phyloP scores from a whole-genome alignment of 2,888 invertebrate species.

The Lottia gigantea region DNA sequence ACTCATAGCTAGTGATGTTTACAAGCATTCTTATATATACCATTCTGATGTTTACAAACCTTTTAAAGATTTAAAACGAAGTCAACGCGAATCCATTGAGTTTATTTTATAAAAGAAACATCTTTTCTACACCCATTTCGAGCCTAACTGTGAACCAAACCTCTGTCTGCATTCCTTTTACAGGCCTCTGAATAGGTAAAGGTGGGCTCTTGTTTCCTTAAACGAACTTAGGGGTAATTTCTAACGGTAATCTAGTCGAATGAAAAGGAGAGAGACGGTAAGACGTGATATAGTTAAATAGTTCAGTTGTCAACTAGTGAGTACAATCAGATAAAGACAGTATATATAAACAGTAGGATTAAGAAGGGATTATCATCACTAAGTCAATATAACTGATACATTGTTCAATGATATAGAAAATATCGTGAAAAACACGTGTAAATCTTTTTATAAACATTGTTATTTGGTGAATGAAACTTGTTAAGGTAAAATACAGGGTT shows the following conservation, averaged over 20 bases:
- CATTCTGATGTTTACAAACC: too few relatives aligned
- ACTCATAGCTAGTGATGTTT: too few relatives aligned
- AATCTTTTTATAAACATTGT: too few relatives aligned
- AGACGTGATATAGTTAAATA: not conserved
- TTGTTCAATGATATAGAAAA: not conserved
- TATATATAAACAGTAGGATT: not conserved
- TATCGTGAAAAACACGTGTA: too few relatives aligned
- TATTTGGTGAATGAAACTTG: too few relatives aligned
- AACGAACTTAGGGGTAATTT: not conserved
- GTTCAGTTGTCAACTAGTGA: conserved; percentile 1
- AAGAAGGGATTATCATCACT: not conserved
- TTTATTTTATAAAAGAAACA: not conserved
- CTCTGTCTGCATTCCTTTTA: not conserved
- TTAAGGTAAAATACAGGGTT: too few relatives aligned
- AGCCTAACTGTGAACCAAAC: not conserved
- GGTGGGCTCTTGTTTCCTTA: not conserved
- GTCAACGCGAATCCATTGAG: not conserved
- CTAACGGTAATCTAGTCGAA: conserved; percentile 1
- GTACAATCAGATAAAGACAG: not conserved
- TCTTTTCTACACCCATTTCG: not conserved
- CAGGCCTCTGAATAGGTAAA: not conserved
- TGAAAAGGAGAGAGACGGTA: not conserved
- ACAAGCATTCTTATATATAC: too few relatives aligned
- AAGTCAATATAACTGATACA: not conserved
- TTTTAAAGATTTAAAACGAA: not conserved